Conservation (phyloP, 1,140 invertebrate species). For the Sinonovacula constricta region DNA sequence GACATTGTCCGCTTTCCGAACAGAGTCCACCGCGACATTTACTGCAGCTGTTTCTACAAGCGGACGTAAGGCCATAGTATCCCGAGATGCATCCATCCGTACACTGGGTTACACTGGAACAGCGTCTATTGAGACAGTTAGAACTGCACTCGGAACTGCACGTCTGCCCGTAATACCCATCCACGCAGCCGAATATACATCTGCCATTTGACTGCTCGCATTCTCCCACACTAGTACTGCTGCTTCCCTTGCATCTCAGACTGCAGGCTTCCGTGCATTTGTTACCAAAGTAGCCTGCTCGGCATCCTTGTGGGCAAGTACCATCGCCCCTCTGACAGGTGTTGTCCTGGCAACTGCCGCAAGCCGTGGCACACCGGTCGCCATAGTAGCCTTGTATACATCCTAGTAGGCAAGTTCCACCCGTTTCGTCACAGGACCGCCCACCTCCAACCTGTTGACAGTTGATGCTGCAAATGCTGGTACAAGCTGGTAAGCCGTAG, state of each 20-base stretch:
- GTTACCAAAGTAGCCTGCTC: constrained; percentile 21
- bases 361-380: background rate
- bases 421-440: background rate
- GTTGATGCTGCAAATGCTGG: constrained; percentile 8
- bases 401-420: constrained; percentile 10
- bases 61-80: constrained; percentile 3
- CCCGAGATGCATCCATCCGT: background rate
- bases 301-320: constrained; percentile 12
- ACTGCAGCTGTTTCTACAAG: constrained; percentile 9
- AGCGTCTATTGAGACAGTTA: background rate
- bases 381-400: constrained; percentile 17
- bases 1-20: constrained; percentile 4
- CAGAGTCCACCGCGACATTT: background rate
- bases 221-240: background rate
- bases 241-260: background rate
- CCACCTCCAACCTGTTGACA: background rate
- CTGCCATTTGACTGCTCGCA: constrained; percentile 6
- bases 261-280: background rate
- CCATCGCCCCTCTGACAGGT: constrained; percentile 20
- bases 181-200: constrained; percentile 2
- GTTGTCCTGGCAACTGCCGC: constrained; percentile 10
- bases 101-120: background rate
- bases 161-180: background rate
- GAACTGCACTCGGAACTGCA: background rate
- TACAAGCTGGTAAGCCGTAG: constrained; percentile 14